Evolutionary conservation across 2,113 vertebrate species (phyloP).

Genomic region (Petromus typicus): DNA sequence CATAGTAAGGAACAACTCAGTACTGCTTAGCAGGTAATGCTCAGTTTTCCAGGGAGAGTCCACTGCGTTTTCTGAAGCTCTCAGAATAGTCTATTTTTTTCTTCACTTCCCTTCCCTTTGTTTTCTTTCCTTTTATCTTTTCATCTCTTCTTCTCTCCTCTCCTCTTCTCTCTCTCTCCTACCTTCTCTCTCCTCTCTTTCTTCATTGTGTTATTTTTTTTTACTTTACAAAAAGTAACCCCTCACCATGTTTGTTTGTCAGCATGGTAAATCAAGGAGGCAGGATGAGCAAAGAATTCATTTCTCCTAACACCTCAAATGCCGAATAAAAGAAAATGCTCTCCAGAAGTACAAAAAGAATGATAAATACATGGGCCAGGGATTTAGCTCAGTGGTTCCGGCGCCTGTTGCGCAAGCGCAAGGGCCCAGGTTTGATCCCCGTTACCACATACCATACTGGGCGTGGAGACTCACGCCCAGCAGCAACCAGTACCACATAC

Average conservation of each 20-base stretch:
- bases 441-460: too few species aligned
- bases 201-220: not conserved
- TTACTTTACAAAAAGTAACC: not conserved
- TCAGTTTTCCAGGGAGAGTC: not conserved
- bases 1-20: not conserved
- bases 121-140: not conserved
- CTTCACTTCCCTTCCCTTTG: too few species aligned
- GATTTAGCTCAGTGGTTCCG: too few species aligned
- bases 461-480: too few species aligned
- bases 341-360: not conserved
- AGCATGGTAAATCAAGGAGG: not conserved
- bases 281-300: not conserved
- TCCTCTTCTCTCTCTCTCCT: accelerated
- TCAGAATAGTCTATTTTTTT: not conserved
- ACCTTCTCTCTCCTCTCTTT: not conserved
- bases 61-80: not conserved
- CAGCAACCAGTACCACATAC: too few species aligned
- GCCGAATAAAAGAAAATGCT: not conserved
- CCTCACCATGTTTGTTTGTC: not conserved
- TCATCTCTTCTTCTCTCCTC: too few species aligned
- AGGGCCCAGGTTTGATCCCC: too few species aligned
- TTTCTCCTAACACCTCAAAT: not conserved
- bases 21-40: not conserved
- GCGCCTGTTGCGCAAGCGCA: too few species aligned
- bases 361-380: too few species aligned